Evolutionary conservation across 2,888 invertebrate species (phyloP).

Genomic region (Drosophila peninsularis): DNA sequence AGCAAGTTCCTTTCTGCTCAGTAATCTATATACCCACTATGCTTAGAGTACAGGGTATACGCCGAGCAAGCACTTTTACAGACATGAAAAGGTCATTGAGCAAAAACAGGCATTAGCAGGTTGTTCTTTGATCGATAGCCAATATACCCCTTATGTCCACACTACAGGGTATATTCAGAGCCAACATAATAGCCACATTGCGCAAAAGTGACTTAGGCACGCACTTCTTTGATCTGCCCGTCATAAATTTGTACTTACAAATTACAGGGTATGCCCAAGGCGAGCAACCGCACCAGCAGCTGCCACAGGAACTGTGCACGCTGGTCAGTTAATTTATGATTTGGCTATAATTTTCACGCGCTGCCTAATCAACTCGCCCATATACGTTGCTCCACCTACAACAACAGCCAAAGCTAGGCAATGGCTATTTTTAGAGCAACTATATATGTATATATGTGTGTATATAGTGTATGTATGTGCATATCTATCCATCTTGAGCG

Average conservation of each 20-base stretch:
- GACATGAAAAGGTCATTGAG: too few species aligned
- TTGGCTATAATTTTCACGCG: conserved; percentile 58
- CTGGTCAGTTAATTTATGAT: conserved; percentile 53
- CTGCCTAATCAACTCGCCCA: conserved; percentile 38
- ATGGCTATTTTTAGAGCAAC: neutral
- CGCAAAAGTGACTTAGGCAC: neutral
- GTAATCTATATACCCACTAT: neutral
- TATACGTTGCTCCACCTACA: conserved; percentile 30
- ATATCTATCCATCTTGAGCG: conserved; percentile 24
- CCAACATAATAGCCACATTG: too few species aligned
- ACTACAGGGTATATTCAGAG: neutral
- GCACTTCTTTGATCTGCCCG: too few species aligned
- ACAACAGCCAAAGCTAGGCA: conserved; percentile 7
- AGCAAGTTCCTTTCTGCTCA: too few species aligned
- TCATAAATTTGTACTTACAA: too few species aligned
- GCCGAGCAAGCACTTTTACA: too few species aligned
- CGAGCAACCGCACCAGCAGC: neutral
- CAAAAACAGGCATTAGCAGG: too few species aligned
- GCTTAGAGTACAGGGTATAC: neutral
- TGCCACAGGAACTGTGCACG: conserved; percentile 21
- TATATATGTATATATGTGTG: neutral
- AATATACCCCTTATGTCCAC: neutral
- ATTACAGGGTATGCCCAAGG: conserved; percentile 13
- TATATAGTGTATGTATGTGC: neutral
- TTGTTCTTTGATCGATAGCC: too few species aligned